A percentile compares a stretch with the other conserved stretches of the same genome.
Conservation (phyloP, 1,140 invertebrate species). For the Lanistes nyassanus region DNA sequence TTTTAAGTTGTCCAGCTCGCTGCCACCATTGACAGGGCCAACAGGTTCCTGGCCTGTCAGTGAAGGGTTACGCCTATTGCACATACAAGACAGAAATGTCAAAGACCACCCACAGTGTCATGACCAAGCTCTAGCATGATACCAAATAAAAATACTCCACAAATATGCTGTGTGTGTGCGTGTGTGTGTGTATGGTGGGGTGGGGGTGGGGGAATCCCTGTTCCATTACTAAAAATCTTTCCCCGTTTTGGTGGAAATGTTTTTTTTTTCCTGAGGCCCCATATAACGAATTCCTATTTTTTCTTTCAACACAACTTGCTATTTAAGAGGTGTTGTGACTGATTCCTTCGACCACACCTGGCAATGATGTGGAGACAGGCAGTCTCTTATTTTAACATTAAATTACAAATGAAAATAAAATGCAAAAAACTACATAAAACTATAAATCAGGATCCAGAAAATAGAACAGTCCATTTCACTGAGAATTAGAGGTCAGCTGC, state of each 20-base stretch:
- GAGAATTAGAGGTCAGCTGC: no score
- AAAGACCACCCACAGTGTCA: not conserved
- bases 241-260: not conserved
- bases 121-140: not conserved
- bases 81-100: conserved; percentile 6
- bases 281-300: no score
- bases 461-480: no score
- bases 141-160: no score
- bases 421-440: no score
- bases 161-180: not conserved
- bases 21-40: conserved; percentile 41
- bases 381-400: no score
- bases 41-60: conserved; percentile 51
- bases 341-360: no score
- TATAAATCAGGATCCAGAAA: no score
- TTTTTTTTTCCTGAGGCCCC: no score
- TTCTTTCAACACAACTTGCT: no score
- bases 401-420: not conserved
- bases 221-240: not conserved
- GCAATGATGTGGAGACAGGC: not conserved
- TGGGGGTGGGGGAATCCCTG: not conserved
- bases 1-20: conserved; percentile 87
- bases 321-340: no score
- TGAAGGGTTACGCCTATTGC: conserved; percentile 50
- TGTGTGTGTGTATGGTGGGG: not conserved